These are phyloP conservation scores for Liparis tanakae DNA, from an alignment of 2,797 vertebrate species.

Conservation along the genomic window DNA sequence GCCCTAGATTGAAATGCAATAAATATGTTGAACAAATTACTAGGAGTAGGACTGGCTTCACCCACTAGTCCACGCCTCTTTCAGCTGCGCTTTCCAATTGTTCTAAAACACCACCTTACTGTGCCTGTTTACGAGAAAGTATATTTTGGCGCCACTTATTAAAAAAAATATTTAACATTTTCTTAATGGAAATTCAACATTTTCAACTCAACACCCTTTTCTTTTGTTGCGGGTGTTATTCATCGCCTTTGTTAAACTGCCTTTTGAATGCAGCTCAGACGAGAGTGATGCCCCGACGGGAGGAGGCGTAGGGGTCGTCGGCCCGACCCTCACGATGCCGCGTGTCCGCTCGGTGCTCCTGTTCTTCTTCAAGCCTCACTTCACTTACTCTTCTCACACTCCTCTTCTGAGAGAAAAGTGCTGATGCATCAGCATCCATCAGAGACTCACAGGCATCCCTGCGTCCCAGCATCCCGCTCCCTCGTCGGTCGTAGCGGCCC, in stretches of 20 bases:
- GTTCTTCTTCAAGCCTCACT: neutral
- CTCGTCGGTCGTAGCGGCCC: neutral
- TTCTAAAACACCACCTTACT: neutral
- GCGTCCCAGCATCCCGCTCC: constrained; percentile 29
- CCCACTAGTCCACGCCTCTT: neutral
- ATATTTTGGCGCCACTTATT: neutral
- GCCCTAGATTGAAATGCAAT: neutral
- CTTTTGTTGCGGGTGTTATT: neutral
- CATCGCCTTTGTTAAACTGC: constrained; percentile 17
- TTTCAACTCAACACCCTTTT: neutral
- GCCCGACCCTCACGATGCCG: neutral
- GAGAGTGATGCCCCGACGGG: neutral
- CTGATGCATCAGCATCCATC: neutral
- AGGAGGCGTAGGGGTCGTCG: neutral
- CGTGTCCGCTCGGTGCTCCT: neutral
- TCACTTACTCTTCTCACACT: constrained; percentile 13
- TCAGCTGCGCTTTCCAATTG: neutral
- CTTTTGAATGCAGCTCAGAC: neutral
- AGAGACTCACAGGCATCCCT: neutral
- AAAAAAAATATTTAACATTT: neutral
- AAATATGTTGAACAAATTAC: too few species aligned
- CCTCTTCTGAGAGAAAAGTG: neutral
- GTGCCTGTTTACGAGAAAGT: neutral
- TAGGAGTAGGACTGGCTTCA: neutral
- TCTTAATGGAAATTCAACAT: neutral